Evolutionary conservation across 2,888 invertebrate genomes (phyloP).

Genomic region (Entomobrya multifasciata): DNA sequence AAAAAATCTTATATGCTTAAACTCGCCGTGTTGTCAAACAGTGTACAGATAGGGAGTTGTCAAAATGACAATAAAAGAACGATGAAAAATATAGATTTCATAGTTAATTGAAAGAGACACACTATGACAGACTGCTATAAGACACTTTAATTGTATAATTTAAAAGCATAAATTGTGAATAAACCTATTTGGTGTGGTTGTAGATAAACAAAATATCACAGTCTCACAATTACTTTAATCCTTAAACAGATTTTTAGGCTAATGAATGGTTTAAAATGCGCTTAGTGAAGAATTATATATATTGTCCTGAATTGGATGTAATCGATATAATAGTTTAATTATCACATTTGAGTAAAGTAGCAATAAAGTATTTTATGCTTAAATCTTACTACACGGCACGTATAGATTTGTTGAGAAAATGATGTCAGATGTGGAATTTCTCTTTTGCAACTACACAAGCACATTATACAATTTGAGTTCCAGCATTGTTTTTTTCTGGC

Average conservation of each 20-base stretch:
- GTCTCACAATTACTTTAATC: too few relatives aligned
- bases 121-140: too few relatives aligned
- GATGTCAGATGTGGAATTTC: constrained; percentile 26
- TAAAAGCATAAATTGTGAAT: too few relatives aligned
- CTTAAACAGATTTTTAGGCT: too few relatives aligned
- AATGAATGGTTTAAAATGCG: too few relatives aligned
- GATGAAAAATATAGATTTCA: not conserved
- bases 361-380: not conserved
- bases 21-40: constrained; percentile 28
- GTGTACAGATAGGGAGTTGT: not conserved
- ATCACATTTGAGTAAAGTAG: too few relatives aligned
- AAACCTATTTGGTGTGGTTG: too few relatives aligned
- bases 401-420: not conserved
- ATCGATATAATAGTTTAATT: too few relatives aligned
- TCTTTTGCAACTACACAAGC: not conserved
- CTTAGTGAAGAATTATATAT: too few relatives aligned
- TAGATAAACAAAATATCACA: too few relatives aligned
- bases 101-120: not conserved
- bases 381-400: not conserved
- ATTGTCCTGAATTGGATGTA: too few relatives aligned
- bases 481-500: not conserved
- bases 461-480: not conserved
- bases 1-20: not conserved
- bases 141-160: too few relatives aligned
- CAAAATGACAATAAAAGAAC: not conserved